These are phyloP conservation scores for Taenaris catops DNA, from an alignment of 2,888 invertebrate species.

Conservation along the genomic window DNA sequence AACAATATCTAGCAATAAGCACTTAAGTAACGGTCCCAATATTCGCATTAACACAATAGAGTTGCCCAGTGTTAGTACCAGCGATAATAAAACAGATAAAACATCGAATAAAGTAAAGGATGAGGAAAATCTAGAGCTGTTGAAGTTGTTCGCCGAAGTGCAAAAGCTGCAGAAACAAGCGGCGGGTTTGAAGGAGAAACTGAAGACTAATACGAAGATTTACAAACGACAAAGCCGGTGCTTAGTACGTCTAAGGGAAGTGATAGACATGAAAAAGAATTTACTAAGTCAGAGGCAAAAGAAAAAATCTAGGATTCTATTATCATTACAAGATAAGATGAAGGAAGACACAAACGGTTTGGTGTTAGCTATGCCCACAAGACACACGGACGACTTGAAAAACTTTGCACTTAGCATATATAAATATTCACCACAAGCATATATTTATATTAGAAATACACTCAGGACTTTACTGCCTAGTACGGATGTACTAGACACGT, in stretches of 20 bases:
- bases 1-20: slow-evolving; percentile 12
- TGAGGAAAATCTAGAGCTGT: slow-evolving; percentile 40
- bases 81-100: slow-evolving; percentile 8
- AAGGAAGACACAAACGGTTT: slow-evolving; percentile 62
- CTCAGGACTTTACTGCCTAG: slow-evolving; percentile 64
- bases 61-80: not conserved
- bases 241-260: slow-evolving; percentile 47
- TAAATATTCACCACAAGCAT: slow-evolving; percentile 69
- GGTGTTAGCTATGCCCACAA: slow-evolving; percentile 65
- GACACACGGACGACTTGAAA: slow-evolving; percentile 66
- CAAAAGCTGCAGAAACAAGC: slow-evolving; percentile 62
- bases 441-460: slow-evolving; percentile 65
- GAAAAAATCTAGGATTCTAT: slow-evolving; percentile 61
- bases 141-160: slow-evolving; percentile 63
- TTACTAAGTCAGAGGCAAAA: slow-evolving; percentile 56
- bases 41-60: too few species aligned
- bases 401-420: slow-evolving; percentile 68
- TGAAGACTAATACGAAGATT: slow-evolving; percentile 54
- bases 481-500: slow-evolving; percentile 60
- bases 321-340: slow-evolving; percentile 66
- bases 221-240: slow-evolving; percentile 56
- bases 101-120: slow-evolving; percentile 9
- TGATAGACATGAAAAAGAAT: slow-evolving; percentile 57
- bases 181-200: slow-evolving; percentile 49
- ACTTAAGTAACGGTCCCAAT: slow-evolving; percentile 24